These are phyloP conservation scores for Eupithecia exiguata DNA, from an alignment of 2,888 invertebrate species.

Conservation along the genomic window DNA sequence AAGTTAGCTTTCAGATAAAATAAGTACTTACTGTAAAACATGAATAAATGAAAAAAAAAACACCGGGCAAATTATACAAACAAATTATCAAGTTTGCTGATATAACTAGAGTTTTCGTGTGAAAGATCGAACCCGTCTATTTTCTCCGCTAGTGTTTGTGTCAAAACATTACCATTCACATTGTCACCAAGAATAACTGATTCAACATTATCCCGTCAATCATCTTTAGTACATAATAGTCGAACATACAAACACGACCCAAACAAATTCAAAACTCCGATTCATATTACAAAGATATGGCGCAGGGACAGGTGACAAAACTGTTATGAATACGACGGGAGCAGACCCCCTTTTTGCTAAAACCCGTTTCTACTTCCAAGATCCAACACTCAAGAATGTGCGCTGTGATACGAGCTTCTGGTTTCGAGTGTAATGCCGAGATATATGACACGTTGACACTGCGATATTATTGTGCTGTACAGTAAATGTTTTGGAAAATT, in stretches of 20 bases:
- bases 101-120: background rate
- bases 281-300: constrained; percentile 60
- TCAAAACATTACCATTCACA: background rate
- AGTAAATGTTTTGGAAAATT: constrained; percentile 2
- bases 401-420: constrained; percentile 38
- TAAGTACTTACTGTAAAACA: too few species aligned
- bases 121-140: background rate
- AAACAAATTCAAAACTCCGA: constrained; percentile 47
- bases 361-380: constrained; percentile 63
- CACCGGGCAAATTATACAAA: background rate
- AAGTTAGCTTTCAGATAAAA: too few species aligned
- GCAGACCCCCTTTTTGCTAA: constrained; percentile 67
- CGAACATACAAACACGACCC: constrained; percentile 17
- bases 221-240: constrained; percentile 22
- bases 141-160: background rate
- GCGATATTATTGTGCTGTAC: constrained; percentile 7
- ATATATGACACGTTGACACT: constrained; percentile 24
- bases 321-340: constrained; percentile 70
- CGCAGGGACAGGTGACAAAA: constrained; percentile 73
- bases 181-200: constrained; percentile 2
- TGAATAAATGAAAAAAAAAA: too few species aligned
- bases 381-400: constrained; percentile 59
- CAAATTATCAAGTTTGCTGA: background rate
- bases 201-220: constrained; percentile 26
- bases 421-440: constrained; percentile 20